These are phyloP conservation scores for Tenthredo notha DNA, from an alignment of 2,888 invertebrate species.

Conservation along the genomic window DNA sequence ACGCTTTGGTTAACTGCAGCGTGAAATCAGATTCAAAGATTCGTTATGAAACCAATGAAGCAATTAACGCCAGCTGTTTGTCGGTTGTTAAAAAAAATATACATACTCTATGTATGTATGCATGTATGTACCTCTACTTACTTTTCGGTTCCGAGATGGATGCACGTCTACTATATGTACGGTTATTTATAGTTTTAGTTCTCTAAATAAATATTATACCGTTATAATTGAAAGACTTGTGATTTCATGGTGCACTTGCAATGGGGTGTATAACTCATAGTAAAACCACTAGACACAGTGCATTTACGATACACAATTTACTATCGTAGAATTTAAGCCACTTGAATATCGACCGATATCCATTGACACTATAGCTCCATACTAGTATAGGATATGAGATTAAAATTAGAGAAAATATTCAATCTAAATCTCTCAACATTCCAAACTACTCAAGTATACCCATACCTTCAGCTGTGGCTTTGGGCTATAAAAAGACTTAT, in stretches of 20 bases:
- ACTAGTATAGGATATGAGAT: background rate
- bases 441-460: slow-evolving; percentile 10
- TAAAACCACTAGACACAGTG: background rate
- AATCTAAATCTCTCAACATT: slow-evolving; percentile 33
- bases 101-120: background rate
- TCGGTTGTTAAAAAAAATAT: background rate
- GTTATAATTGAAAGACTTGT: background rate
- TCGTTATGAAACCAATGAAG: background rate
- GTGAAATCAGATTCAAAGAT: slow-evolving; percentile 18
- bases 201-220: slow-evolving; percentile 9
- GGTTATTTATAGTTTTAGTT: background rate
- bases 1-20: background rate
- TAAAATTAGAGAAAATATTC: background rate
- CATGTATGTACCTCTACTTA: background rate
- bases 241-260: background rate
- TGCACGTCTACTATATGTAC: background rate
- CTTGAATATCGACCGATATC: slow-evolving; percentile 16
- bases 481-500: background rate
- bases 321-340: background rate
- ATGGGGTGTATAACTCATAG: background rate
- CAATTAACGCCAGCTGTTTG: slow-evolving; percentile 28
- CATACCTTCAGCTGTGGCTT: background rate
- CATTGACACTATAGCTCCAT: slow-evolving; percentile 2
- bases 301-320: background rate
- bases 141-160: background rate